A percentile compares a stretch with the other conserved stretches of the same genome.
These are phyloP conservation scores for Morbakka virulenta DNA, from an alignment of 30 jellyfish, hydroid and myxozoan genomes.

Conservation along the genomic window DNA sequence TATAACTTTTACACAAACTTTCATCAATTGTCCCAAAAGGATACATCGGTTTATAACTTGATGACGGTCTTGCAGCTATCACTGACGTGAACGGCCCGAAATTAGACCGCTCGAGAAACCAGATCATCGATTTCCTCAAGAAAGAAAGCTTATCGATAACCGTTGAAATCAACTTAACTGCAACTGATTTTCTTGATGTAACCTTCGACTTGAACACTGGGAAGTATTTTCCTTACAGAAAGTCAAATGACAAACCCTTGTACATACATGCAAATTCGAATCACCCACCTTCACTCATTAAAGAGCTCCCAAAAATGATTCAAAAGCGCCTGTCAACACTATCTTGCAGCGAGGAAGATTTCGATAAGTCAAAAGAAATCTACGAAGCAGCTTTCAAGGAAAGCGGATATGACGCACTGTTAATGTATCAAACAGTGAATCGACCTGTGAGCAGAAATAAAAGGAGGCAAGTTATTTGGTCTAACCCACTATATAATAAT, in stretches of 20 bases:
- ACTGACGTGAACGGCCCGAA: conserved; percentile 1
- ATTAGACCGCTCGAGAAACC: not conserved
- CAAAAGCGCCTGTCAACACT: not conserved
- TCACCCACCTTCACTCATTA: conserved; percentile 5
- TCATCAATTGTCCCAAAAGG: not conserved
- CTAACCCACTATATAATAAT: too few relatives aligned
- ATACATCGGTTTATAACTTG: not conserved
- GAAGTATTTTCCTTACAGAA: not conserved
- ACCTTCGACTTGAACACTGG: not conserved
- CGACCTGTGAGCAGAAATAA: too few relatives aligned
- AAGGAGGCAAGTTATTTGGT: too few relatives aligned
- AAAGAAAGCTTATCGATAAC: not conserved
- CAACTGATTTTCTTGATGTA: too few relatives aligned
- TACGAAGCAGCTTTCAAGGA: not conserved
- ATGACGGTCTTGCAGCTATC: conserved; percentile 26
- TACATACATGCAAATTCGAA: conserved; percentile 4
- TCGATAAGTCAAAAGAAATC: not conserved
- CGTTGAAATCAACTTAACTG: not conserved
- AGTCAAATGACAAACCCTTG: not conserved
- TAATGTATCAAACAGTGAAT: too few relatives aligned
- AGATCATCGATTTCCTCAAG: not conserved
- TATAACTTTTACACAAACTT: not conserved
- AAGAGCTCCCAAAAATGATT: not conserved
- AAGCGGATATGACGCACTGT: not conserved
- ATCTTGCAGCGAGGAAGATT: not conserved